Evolutionary conservation across 1,140 invertebrate species (phyloP), one percentile per base, ranked within the genome.

Genomic region (Meloidogyne floridensis): DNA sequence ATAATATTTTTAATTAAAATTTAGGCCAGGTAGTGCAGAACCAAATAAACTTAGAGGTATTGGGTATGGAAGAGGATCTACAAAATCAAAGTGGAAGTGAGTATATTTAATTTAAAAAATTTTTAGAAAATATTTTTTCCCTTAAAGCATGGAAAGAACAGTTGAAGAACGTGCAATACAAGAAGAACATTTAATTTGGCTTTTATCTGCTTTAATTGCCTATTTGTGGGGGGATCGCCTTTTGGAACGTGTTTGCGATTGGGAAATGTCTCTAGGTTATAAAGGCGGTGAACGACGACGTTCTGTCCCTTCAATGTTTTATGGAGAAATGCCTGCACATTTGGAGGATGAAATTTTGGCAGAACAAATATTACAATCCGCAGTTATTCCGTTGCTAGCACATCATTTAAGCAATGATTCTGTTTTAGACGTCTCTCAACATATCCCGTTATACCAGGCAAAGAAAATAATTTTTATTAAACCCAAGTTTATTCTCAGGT

Each of bases 21-120:
- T 32, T 32, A 32, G 74, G 6, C 10, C 65, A 42, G 59, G 13
- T 47, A 86, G 72, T 43, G 69, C 82, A 53, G 59, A 73, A 6
- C 15, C 77, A 3, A 76, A 82, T 53, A 65, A 79, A 47, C 53
- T 18, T 51, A 97, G 97, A 84, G 92, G 93, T 8, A 96, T 95
- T 1, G 96, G 96, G 4, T 98, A 96, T 91, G 96, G 96, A 15
- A 96, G 95, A 0, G 96, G 96, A 1, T 96, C 95, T 1, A 97
- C 95, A 2, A 94, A 95, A 79, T 95, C 96, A 87, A 95, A 94
- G 51, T 98, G 96, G 96, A 96, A 98, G 77, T 79, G 7, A 71
- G 77, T 91, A 95, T 47, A 47, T 6, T 47, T 47, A 91, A 95
- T 32, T 32, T 32, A 96, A 89, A 94, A 96, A 90, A 95, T 96